phyloP scores from a whole-genome alignment of 2,797 vertebrate species.

The Acrocephalus scirpaceus region DNA sequence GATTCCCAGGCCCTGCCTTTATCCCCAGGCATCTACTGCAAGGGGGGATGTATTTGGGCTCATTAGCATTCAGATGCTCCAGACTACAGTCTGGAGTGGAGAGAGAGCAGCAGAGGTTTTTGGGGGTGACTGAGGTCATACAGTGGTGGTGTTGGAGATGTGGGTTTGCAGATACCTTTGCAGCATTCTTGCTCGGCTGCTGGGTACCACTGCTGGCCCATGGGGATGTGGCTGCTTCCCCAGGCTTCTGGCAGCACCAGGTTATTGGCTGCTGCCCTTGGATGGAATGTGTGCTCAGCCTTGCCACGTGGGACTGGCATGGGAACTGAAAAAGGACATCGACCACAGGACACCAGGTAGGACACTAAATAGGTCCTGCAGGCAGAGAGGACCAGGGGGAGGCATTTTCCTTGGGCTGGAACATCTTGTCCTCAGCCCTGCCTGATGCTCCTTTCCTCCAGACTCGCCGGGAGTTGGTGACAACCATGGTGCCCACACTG shows the following conservation, averaged over 20 bases:
- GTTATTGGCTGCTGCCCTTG: neutral
- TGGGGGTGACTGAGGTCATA: fast-evolving
- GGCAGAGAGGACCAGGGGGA: neutral
- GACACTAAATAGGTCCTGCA: neutral
- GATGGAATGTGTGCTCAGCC: neutral
- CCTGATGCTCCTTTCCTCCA: neutral
- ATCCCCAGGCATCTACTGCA: neutral
- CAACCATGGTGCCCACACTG: fast-evolving
- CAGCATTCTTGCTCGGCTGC: neutral
- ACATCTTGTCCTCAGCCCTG: neutral
- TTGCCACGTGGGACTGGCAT: fast-evolving
- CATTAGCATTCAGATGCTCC: neutral
- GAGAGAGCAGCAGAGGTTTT: neutral
- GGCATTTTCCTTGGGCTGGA: neutral
- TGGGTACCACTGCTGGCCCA: fast-evolving
- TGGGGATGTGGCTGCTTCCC: neutral
- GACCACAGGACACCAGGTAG: neutral
- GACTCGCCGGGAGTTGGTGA: fast-evolving
- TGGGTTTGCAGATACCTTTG: fast-evolving
- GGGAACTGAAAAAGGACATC: neutral
- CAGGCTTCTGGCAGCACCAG: neutral
- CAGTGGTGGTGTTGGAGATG: fast-evolving
- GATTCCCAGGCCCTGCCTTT: neutral
- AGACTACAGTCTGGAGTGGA: neutral
- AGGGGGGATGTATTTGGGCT: neutral